These are phyloP conservation scores for Helicoverpa assulta DNA, from an alignment of 2,888 invertebrate genomes.

Conservation along the genomic window DNA sequence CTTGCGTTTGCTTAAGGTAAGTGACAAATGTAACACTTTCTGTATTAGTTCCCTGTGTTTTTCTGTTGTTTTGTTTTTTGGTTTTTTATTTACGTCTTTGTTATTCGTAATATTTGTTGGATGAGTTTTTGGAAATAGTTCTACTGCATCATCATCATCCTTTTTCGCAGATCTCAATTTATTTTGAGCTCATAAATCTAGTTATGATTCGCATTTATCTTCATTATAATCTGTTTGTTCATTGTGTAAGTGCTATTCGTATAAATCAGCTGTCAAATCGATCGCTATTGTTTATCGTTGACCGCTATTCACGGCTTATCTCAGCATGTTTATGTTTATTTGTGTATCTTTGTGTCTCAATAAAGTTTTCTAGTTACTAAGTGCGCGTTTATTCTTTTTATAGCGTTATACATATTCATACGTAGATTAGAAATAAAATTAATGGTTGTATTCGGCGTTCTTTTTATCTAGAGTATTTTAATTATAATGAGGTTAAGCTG, in stretches of 20 bases:
- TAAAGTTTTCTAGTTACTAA: background rate
- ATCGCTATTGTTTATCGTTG: conserved; percentile 9
- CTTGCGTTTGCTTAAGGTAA: conserved; percentile 42
- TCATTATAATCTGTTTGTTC: background rate
- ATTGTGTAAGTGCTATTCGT: conserved; percentile 1
- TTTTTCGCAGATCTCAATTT: background rate
- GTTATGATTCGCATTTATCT: background rate
- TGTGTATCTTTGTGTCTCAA: conserved; percentile 5
- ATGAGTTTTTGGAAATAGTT: background rate
- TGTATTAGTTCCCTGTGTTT: conserved; percentile 11
- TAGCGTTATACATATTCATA: background rate
- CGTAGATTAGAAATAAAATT: background rate
- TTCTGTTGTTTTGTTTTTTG: background rate
- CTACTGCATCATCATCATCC: background rate
- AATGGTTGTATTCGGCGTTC: background rate
- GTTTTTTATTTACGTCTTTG: background rate
- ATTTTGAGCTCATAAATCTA: background rate
- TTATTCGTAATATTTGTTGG: background rate
- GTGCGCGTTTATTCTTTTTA: background rate
- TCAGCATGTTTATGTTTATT: background rate
- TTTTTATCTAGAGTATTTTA: conserved; percentile 2
- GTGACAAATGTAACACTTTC: conserved; percentile 47
- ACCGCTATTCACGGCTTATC: conserved; percentile 2
- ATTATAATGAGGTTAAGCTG: conserved; percentile 10
- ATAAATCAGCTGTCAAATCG: conserved; percentile 5